phyloP scores from a whole-genome alignment of 2,797 vertebrate genomes.

The Varecia variegata region DNA sequence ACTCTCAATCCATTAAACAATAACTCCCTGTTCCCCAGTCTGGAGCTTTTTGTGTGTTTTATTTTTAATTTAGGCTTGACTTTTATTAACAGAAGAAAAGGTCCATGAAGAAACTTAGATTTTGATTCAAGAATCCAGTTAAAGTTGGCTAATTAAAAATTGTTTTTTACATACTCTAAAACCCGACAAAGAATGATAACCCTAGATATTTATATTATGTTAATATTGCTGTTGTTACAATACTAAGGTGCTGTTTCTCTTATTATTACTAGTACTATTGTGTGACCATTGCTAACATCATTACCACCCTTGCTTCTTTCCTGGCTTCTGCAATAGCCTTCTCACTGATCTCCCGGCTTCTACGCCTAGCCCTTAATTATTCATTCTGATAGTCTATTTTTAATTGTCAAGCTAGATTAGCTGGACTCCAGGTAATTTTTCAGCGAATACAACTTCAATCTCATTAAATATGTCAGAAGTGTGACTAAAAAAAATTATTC shows the following conservation, averaged over 20 bases:
- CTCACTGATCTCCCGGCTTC: background rate
- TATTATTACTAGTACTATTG: background rate
- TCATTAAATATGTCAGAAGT: background rate
- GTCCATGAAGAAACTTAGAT: background rate
- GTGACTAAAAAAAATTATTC: background rate
- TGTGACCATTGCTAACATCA: fast-evolving
- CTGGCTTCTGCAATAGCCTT: background rate
- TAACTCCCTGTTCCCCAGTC: background rate
- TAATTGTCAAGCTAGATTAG: background rate
- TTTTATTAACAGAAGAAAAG: background rate
- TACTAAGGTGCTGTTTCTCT: background rate
- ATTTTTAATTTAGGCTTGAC: background rate
- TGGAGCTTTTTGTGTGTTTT: background rate
- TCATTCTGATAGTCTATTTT: background rate
- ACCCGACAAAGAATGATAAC: background rate
- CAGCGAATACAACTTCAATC: background rate
- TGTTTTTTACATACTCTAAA: background rate
- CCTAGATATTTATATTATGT: background rate
- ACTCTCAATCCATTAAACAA: background rate
- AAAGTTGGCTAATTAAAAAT: background rate
- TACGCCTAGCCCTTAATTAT: background rate
- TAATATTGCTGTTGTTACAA: background rate
- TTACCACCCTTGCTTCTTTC: background rate
- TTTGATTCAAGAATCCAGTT: background rate
- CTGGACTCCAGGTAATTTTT: background rate